Evolutionary conservation across 2,797 vertebrate genomes (phyloP).

Genomic region (Tarsius wallacei): DNA sequence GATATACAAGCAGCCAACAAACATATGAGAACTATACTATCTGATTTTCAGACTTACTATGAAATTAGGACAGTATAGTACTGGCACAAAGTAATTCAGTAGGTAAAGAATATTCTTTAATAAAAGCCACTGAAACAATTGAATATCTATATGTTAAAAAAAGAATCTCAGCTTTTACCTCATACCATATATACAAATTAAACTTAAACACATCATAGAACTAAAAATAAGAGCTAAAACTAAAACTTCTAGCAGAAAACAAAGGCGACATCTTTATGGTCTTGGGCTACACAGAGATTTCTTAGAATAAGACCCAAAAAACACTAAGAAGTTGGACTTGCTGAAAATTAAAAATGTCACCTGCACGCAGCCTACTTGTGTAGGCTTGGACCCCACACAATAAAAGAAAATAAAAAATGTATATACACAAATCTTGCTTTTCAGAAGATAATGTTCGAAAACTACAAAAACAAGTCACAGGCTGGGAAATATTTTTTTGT

Average conservation of each 20-base stretch:
- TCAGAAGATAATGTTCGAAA: conserved; percentile 3
- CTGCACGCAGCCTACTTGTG: too few species aligned
- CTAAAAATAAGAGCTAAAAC: too few species aligned
- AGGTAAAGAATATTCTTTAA: too few species aligned
- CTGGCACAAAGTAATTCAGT: background rate
- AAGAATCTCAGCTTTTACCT: background rate
- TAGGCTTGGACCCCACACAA: too few species aligned
- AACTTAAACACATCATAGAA: background rate
- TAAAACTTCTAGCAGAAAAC: too few species aligned
- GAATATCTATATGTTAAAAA: background rate
- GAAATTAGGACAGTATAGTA: background rate
- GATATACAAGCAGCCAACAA: too few species aligned
- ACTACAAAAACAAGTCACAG: conserved; percentile 29
- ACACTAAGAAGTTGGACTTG: background rate
- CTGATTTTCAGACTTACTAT: conserved; percentile 23
- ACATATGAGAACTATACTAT: background rate
- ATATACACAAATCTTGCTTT: background rate
- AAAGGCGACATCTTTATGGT: background rate
- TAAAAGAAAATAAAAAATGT: too few species aligned
- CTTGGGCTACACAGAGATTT: conserved; percentile 14
- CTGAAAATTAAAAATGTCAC: conserved; percentile 19
- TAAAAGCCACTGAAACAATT: background rate
- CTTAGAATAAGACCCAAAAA: background rate
- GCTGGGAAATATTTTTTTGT: background rate
- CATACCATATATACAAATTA: background rate